Conservation (phyloP, 2,888 invertebrate species). For the Emmelina monodactyla region DNA sequence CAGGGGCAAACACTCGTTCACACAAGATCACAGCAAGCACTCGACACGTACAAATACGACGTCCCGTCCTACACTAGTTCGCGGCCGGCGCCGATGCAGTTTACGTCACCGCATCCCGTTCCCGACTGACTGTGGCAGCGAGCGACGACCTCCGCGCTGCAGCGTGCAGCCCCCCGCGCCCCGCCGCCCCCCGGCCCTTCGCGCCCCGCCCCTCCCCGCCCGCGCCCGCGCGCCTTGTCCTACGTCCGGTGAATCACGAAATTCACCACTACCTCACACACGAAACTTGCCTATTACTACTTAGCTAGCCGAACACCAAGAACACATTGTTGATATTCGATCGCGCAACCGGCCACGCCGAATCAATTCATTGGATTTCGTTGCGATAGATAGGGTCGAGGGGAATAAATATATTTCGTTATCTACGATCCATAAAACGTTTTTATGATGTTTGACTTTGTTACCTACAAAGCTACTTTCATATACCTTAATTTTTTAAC, state of each 20-base stretch:
- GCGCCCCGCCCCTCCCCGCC: constrained; percentile 19
- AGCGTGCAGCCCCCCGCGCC: constrained; percentile 49
- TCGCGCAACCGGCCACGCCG: no score
- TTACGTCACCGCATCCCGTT: constrained; percentile 67
- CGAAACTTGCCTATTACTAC: no score
- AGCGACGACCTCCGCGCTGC: constrained; percentile 63
- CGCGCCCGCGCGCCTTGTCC: constrained; percentile 28
- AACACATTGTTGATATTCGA: no score
- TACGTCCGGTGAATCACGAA: constrained; percentile 54
- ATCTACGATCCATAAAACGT: no score
- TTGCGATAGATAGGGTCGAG: no score
- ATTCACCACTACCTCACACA: constrained; percentile 18
- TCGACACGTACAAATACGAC: constrained; percentile 43
- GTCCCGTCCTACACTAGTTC: constrained; percentile 63
- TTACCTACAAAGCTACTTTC: no score
- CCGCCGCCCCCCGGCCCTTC: constrained; percentile 26
- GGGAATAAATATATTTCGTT: no score
- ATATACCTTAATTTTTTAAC: no score
- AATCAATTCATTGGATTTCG: no score
- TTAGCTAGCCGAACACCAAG: no score
- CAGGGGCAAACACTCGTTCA: constrained; percentile 41
- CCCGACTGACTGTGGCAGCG: constrained; percentile 55
- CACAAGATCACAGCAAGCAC: constrained; percentile 44
- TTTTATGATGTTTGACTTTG: no score
- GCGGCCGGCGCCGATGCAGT: constrained; percentile 63